These are phyloP conservation scores for Stenichneumon culpator DNA, from an alignment of 2,888 invertebrate species.

Conservation along the genomic window DNA sequence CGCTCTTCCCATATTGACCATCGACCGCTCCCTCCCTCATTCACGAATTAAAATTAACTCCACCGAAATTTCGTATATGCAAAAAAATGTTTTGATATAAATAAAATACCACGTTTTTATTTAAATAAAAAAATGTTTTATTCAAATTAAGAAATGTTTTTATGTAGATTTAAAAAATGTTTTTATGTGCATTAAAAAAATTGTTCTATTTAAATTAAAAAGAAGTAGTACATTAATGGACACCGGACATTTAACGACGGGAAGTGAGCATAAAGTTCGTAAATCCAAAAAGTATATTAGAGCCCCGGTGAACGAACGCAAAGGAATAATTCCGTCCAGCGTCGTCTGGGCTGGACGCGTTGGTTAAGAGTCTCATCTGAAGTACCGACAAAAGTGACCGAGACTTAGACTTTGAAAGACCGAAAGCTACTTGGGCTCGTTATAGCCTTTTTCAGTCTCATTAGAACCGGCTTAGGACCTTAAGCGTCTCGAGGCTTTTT, in stretches of 20 bases:
- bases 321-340: slow-evolving; percentile 42
- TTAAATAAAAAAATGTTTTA: too few relatives aligned
- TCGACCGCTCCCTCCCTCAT: too few relatives aligned
- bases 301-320: slow-evolving; percentile 7
- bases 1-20: slow-evolving; percentile 28
- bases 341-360: slow-evolving; percentile 38
- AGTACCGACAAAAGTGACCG: slow-evolving; percentile 62
- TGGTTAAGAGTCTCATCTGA: slow-evolving; percentile 61
- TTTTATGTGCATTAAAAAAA: neutral
- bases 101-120: too few relatives aligned
- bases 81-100: too few relatives aligned
- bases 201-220: neutral
- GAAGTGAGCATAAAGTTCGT: neutral
- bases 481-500: slow-evolving; percentile 76
- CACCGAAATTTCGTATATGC: too few relatives aligned
- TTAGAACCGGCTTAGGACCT: slow-evolving; percentile 80
- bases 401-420: slow-evolving; percentile 79
- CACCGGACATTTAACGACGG: neutral
- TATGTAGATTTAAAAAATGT: neutral
- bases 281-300: slow-evolving; percentile 38
- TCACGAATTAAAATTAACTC: too few relatives aligned
- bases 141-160: neutral
- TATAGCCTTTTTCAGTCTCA: slow-evolving; percentile 77
- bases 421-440: slow-evolving; percentile 81
- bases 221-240: neutral